Conservation (phyloP, 2,888 invertebrate genomes). For the Drosophila histrio region DNA sequence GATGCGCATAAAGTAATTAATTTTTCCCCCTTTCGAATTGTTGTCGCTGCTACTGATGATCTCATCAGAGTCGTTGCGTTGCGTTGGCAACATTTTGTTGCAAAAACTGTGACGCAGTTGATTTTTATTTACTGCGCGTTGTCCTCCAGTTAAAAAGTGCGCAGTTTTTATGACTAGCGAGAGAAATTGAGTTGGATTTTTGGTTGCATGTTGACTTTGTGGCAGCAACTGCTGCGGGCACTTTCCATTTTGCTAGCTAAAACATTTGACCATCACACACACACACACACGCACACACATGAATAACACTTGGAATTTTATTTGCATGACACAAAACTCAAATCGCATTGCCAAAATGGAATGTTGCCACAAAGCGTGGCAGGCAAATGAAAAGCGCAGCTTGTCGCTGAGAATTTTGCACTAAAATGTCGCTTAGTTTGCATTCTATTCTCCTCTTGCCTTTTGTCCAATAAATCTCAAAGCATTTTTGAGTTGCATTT, state of each 20-base stretch:
- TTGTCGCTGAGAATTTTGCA: slow-evolving; percentile 57
- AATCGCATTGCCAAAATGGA: slow-evolving; percentile 53
- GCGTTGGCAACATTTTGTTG: slow-evolving; percentile 14
- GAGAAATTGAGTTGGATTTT: slow-evolving; percentile 24
- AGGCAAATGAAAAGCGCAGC: slow-evolving; percentile 18
- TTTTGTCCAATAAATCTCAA: slow-evolving; percentile 65
- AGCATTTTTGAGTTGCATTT: slow-evolving; percentile 39
- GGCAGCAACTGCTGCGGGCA: slow-evolving; percentile 24
- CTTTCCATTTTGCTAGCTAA: slow-evolving; percentile 56
- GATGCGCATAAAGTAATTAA: slow-evolving; percentile 77
- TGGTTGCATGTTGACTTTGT: slow-evolving; percentile 40
- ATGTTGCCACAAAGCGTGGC: slow-evolving; percentile 31
- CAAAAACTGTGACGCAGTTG: slow-evolving; percentile 54
- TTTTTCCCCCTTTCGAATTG: slow-evolving; percentile 28
- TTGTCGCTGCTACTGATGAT: slow-evolving; percentile 17
- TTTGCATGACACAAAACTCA: slow-evolving; percentile 54
- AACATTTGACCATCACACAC: slow-evolving; percentile 53
- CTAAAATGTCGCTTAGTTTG: slow-evolving; percentile 49
- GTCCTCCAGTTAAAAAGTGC: slow-evolving; percentile 28
- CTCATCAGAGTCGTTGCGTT: slow-evolving; percentile 20
- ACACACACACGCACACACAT: slow-evolving; percentile 20
- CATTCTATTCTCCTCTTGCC: slow-evolving; percentile 2
- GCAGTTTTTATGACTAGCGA: slow-evolving; percentile 28
- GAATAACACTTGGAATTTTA: slow-evolving; percentile 64
- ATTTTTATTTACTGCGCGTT: slow-evolving; percentile 33